Evolutionary conservation across 2,888 invertebrate genomes (phyloP).

Genomic region (Autographa pulchrina): DNA sequence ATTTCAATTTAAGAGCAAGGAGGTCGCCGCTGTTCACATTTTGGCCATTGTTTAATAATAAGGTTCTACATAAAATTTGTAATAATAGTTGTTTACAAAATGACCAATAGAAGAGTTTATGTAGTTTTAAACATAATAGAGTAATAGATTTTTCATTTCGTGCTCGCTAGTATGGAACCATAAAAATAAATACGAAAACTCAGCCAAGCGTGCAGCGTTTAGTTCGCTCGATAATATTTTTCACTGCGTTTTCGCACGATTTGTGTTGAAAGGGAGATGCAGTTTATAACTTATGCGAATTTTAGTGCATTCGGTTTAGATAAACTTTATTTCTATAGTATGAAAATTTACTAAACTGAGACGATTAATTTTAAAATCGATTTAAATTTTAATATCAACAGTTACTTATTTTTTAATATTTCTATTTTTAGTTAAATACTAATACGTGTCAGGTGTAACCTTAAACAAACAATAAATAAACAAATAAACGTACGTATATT

Average conservation of each 20-base stretch:
- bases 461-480: too few species aligned
- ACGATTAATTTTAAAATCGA: too few species aligned
- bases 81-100: too few species aligned
- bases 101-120: neutral
- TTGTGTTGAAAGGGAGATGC: slow-evolving; percentile 36
- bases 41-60: too few species aligned
- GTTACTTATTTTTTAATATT: too few species aligned
- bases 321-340: neutral
- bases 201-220: slow-evolving; percentile 15
- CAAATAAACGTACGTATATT: too few species aligned
- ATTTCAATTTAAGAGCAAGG: neutral
- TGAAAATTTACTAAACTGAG: too few species aligned
- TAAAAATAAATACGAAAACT: slow-evolving; percentile 6
- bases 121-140: neutral
- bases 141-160: slow-evolving; percentile 1
- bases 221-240: slow-evolving; percentile 47
- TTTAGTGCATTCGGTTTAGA: neutral
- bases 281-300: slow-evolving; percentile 4
- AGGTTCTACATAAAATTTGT: too few species aligned
- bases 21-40: neutral
- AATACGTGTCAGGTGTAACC: too few species aligned
- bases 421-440: too few species aligned
- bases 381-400: too few species aligned
- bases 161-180: neutral
- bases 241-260: slow-evolving; percentile 54